Conservation (phyloP, 2,797 vertebrate species). For the Rhinatrema bivittatum region DNA sequence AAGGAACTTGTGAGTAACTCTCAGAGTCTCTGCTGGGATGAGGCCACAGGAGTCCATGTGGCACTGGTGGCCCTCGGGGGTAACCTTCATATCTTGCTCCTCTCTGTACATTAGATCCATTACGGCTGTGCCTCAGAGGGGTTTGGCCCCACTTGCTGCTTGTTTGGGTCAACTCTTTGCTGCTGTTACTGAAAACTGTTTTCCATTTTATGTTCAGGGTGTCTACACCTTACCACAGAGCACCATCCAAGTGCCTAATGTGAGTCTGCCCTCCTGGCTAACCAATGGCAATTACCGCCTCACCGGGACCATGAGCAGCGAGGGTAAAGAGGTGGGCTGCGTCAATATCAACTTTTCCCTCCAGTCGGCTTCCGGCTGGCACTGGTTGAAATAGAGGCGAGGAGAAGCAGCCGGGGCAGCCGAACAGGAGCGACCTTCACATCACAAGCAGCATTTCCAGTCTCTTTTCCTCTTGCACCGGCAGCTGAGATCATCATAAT, state of each 20-base stretch:
- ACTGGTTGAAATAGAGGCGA: background rate
- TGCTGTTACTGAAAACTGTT: too few species aligned
- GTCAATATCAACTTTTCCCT: slow-evolving; percentile 61
- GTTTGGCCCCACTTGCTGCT: too few species aligned
- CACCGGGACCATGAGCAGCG: slow-evolving; percentile 37
- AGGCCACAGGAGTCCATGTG: too few species aligned
- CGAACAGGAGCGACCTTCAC: background rate
- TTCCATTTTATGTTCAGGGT: slow-evolving; percentile 50
- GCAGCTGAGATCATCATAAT: too few species aligned
- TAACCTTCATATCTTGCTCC: too few species aligned
- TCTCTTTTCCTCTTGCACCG: background rate
- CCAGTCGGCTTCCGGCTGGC: slow-evolving; percentile 26
- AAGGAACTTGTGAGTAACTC: too few species aligned
- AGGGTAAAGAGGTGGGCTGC: slow-evolving; percentile 59
- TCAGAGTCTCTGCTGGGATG: too few species aligned
- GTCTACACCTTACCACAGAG: slow-evolving; percentile 72
- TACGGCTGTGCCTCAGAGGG: too few species aligned
- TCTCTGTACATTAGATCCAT: too few species aligned
- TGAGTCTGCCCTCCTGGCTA: slow-evolving; percentile 78
- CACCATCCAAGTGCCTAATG: slow-evolving; percentile 59
- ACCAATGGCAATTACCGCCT: slow-evolving; percentile 74
- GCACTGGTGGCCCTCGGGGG: too few species aligned
- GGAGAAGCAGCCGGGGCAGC: background rate
- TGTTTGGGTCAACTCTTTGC: too few species aligned
- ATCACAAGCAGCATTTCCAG: background rate